Base-by-base conservation (phyloP, 2,888 invertebrate genomes). In the Magallana nippona region DNA sequence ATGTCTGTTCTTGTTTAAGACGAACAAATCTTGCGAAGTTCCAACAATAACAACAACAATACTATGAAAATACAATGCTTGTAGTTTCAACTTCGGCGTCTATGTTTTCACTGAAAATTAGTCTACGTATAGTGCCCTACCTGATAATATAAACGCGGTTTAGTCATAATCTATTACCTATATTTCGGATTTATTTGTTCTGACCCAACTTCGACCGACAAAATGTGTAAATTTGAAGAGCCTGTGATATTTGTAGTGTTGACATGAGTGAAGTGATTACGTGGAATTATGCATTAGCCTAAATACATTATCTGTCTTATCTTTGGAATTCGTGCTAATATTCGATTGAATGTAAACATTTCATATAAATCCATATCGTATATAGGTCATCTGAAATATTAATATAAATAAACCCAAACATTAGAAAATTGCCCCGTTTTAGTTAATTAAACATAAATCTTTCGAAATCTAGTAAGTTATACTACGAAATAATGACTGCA, bases 311-410 rank as follows among this genome's bases (percentile, higher is more conserved):
- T 13, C 71, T 27, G 32, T 27, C 22, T 71, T 71, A 71, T 71
- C 71, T 71, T 15, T 71, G 15, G 27, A 71, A 71, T 27, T 71
- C 71, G 71, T 71, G 71, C 71, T 71, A 71, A 27, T 32, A 71
- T 71, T 71, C 71, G 71, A 71, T 71, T 71, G 71, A 27, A 71
- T 71, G 71, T 71, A 71, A 71, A 22, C 71, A 71, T 71, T 27
- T 27, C 22, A 71, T 71, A 71, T 27, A 5, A 71, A 27, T 71
- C 71, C 71, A 71, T 71, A 71, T 71, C 71, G 71, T 71, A 71
- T 71, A 71, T 71, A 22, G 71, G 71, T 71, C 71, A 71, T 27
- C 27, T 71, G 15, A 32, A 71, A 71, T 27, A 32, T 27, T 27
- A 44, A 27, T 22, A 0, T 8, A 32, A 71, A 71, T 22, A 71